Percentiles rank a stretch among this genome's conserved stretches.
These are phyloP conservation scores for Raphicerus campestris DNA, from an alignment of 2,113 vertebrate species.

Conservation along the genomic window DNA sequence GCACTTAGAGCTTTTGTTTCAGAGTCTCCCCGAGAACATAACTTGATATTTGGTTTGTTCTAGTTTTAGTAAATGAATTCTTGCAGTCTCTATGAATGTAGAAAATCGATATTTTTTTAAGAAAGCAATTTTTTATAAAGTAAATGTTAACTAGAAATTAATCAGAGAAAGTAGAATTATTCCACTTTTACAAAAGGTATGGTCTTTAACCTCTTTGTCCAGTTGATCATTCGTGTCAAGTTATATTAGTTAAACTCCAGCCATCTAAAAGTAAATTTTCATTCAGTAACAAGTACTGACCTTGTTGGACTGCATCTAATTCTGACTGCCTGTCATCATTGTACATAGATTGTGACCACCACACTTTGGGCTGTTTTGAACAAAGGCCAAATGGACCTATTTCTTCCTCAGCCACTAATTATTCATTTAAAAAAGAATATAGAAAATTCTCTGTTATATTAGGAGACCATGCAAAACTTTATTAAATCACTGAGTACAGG, in stretches of 20 bases:
- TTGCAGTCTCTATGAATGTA: not conserved
- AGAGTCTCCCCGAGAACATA: accelerated
- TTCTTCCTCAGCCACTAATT: not conserved
- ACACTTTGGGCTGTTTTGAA: not conserved
- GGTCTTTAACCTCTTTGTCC: not conserved
- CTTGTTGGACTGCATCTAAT: accelerated
- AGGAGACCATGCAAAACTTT: not conserved
- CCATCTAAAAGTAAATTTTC: not conserved
- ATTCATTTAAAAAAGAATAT: not conserved
- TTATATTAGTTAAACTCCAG: not conserved
- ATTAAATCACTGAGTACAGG: not conserved
- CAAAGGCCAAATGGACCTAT: not conserved
- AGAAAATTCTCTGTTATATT: not conserved
- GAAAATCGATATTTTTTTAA: not conserved
- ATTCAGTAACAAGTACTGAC: not conserved
- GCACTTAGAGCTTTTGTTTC: accelerated
- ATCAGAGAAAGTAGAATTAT: not conserved
- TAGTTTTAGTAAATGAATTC: not conserved
- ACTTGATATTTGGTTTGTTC: not conserved
- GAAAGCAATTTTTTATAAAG: not conserved
- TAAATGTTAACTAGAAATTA: not conserved
- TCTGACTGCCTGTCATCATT: not conserved
- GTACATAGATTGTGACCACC: not conserved
- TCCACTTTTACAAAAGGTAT: not conserved
- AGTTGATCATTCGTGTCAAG: not conserved